phyloP scores from a whole-genome alignment of 2,888 invertebrate genomes.

The Heliconius hortense region DNA sequence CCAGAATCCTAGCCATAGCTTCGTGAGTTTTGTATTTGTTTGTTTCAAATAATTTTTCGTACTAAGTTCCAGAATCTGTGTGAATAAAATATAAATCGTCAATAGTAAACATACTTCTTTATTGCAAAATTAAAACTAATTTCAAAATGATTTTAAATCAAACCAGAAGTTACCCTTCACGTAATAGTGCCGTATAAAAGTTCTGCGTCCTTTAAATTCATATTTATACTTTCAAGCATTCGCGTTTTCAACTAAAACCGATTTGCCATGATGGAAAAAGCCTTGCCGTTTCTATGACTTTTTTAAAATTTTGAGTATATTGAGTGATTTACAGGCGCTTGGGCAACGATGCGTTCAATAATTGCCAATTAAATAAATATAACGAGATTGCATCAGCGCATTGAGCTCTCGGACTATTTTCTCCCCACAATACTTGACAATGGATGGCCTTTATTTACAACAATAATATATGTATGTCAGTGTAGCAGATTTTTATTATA shows the following conservation, averaged over 20 bases:
- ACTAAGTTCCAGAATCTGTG: too few species aligned
- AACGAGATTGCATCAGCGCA: conserved; percentile 33
- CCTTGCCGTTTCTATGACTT: conserved; percentile 8
- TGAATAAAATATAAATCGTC: too few species aligned
- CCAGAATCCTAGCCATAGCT: too few species aligned
- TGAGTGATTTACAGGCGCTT: conserved; percentile 29
- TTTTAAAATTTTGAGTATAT: conserved; percentile 23
- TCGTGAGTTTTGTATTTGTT: too few species aligned
- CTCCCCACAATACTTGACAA: conserved; percentile 30
- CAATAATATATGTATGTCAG: conserved; percentile 18
- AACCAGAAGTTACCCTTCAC: conserved; percentile 4
- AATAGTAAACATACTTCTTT: not conserved
- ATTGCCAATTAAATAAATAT: conserved; percentile 40
- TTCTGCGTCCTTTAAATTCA: conserved; percentile 23
- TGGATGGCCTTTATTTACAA: conserved; percentile 26
- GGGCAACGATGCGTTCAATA: conserved; percentile 34
- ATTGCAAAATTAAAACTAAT: conserved; percentile 9
- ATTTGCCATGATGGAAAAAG: conserved; percentile 19
- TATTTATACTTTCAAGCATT: conserved; percentile 29
- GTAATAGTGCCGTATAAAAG: conserved; percentile 22
- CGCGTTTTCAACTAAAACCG: conserved; percentile 27
- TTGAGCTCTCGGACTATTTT: conserved; percentile 33
- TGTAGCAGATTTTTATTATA: conserved; percentile 19
- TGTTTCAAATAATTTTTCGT: too few species aligned
- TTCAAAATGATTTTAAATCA: conserved; percentile 16